phyloP scores from a whole-genome alignment of 2,888 invertebrate species.

The Andrena bucephala region DNA sequence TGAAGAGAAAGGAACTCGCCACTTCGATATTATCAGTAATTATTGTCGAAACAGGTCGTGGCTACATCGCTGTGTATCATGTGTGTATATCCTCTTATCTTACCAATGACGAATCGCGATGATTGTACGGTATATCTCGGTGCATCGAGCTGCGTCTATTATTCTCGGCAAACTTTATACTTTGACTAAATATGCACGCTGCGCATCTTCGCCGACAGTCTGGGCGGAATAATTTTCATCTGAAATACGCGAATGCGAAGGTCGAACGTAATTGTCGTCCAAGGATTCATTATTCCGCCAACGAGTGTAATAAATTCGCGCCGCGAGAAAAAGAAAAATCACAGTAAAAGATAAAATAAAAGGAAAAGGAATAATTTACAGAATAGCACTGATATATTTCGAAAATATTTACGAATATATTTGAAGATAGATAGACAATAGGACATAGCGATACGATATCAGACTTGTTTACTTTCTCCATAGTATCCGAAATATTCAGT shows the following conservation, averaged over 20 bases:
- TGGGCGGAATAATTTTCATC: slow-evolving; percentile 18
- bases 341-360: background rate
- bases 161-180: slow-evolving; percentile 8
- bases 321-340: background rate
- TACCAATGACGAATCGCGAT: slow-evolving; percentile 52
- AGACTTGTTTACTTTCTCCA: no score
- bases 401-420: no score
- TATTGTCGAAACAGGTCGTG: slow-evolving; percentile 8
- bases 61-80: background rate
- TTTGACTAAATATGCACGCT: slow-evolving; percentile 12
- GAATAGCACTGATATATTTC: no score
- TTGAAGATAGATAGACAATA: no score
- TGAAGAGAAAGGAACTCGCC: background rate
- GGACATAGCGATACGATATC: no score
- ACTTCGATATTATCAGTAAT: slow-evolving; percentile 8
- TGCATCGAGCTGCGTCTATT: background rate
- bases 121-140: slow-evolving; percentile 23
- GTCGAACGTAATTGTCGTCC: background rate
- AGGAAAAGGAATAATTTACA: background rate
- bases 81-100: slow-evolving; percentile 36
- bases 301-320: background rate
- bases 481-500: background rate
- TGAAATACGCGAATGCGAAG: background rate
- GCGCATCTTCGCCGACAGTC: background rate
- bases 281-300: background rate